These are phyloP conservation scores for Operophtera brumata DNA, from an alignment of 2,888 invertebrate genomes.

Conservation along the genomic window DNA sequence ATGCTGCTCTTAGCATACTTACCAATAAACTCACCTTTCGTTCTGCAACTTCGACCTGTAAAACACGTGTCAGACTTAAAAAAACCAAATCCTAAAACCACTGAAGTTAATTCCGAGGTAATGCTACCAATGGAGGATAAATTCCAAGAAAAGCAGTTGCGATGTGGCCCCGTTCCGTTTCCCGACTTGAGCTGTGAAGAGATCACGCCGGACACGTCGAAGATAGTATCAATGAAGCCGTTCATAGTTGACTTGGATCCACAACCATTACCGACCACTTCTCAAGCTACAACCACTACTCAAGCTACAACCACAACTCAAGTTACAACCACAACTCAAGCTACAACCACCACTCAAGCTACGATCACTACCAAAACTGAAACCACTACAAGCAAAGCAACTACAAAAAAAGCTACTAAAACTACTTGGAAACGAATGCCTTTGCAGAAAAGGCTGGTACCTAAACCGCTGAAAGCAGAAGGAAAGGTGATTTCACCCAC, in stretches of 20 bases:
- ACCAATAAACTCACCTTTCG: not conserved
- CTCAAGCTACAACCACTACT: too few relatives aligned
- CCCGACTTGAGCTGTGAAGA: conserved; percentile 23
- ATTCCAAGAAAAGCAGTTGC: conserved; percentile 1
- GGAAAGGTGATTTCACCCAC: conserved; percentile 1
- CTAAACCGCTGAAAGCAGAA: not conserved
- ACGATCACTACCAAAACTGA: not conserved
- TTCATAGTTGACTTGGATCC: not conserved
- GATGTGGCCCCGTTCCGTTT: conserved; percentile 16
- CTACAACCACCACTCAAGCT: not conserved
- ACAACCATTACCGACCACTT: not conserved
- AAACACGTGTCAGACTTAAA: not conserved
- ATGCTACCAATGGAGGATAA: not conserved
- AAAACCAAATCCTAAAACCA: not conserved
- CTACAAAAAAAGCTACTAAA: not conserved
- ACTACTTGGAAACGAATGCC: not conserved
- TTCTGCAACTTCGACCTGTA: conserved; percentile 10
- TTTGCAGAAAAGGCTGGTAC: not conserved
- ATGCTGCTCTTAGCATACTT: conserved; percentile 5
- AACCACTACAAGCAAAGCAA: not conserved
- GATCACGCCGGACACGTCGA: not conserved
- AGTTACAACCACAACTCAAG: not conserved
- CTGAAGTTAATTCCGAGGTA: not conserved
- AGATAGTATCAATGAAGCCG: too few relatives aligned
- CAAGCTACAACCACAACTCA: not conserved